Evolutionary conservation across 2,797 vertebrate genomes (phyloP).

Genomic region (Amazona finschi): DNA sequence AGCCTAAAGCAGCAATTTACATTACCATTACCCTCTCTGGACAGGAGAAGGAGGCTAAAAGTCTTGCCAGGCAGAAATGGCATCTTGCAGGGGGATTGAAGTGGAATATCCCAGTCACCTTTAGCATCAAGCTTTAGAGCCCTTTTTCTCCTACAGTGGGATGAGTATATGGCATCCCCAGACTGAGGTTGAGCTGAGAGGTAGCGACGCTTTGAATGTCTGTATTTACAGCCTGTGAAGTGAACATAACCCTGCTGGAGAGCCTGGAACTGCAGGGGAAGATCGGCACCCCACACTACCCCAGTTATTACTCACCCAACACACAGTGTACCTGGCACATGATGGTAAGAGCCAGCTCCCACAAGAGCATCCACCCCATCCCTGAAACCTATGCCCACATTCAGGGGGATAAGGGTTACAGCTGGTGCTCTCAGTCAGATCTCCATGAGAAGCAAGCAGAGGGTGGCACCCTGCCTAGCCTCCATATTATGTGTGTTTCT

Average conservation of each 20-base stretch:
- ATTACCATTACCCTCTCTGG: neutral
- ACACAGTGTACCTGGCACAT: slow-evolving; percentile 91
- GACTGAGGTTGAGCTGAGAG: neutral
- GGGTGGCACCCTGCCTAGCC: neutral
- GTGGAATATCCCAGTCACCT: neutral
- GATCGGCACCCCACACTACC: slow-evolving; percentile 87
- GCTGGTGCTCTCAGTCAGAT: neutral
- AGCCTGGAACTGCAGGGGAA: slow-evolving; percentile 80
- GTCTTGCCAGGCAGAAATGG: neutral
- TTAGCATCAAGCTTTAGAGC: neutral
- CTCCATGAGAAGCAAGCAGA: neutral
- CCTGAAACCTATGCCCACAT: neutral
- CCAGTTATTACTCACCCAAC: slow-evolving; percentile 91
- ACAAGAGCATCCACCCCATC: neutral
- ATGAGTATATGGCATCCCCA: neutral
- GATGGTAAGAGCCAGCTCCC: slow-evolving; percentile 74
- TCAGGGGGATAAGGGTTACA: fast-evolving
- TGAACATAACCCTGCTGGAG: slow-evolving; percentile 76
- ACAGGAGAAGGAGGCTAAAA: neutral
- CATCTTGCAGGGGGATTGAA: neutral
- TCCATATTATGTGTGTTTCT: neutral
- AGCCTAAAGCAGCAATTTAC: neutral
- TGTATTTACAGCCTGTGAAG: slow-evolving; percentile 79
- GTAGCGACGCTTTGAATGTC: neutral
- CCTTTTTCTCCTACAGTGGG: neutral